Conservation (phyloP, 2,113 vertebrate species). For the Procapra przewalskii region DNA sequence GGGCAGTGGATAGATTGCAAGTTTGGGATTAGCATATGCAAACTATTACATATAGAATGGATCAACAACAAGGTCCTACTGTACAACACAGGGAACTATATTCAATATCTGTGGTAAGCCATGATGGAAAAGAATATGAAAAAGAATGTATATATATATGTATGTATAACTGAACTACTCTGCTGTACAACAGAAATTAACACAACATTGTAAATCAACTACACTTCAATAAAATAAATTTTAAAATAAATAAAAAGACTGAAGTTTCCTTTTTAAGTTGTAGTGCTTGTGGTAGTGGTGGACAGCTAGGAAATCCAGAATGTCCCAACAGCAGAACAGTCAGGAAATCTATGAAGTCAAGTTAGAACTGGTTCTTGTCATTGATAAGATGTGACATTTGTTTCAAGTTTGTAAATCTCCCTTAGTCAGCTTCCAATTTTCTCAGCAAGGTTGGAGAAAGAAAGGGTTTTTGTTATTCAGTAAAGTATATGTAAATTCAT, state of each 20-base stretch:
- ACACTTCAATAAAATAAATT: neutral
- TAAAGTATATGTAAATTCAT: slow-evolving; percentile 32
- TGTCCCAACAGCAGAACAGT: neutral
- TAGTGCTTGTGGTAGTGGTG: neutral
- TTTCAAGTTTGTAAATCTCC: slow-evolving; percentile 52
- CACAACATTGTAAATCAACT: neutral
- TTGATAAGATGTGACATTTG: slow-evolving; percentile 17
- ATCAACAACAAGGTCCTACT: neutral
- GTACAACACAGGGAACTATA: neutral
- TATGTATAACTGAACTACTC: neutral
- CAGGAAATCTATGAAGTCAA: neutral
- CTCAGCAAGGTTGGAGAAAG: neutral
- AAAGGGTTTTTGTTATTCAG: slow-evolving; percentile 17
- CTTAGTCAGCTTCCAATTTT: slow-evolving; percentile 5
- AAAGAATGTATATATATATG: neutral
- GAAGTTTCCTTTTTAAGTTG: slow-evolving; percentile 14
- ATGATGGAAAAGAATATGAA: neutral
- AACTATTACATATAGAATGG: neutral
- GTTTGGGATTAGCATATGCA: neutral
- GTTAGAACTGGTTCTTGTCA: slow-evolving; percentile 20
- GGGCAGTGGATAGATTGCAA: neutral
- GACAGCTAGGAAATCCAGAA: neutral
- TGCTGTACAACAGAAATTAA: neutral
- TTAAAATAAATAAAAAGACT: neutral
- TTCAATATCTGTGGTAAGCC: neutral